Percentiles rank a stretch among this genome's conserved stretches.
phyloP scores from a whole-genome alignment of 2,113 vertebrate genomes.

The Mystacornis crossleyi region DNA sequence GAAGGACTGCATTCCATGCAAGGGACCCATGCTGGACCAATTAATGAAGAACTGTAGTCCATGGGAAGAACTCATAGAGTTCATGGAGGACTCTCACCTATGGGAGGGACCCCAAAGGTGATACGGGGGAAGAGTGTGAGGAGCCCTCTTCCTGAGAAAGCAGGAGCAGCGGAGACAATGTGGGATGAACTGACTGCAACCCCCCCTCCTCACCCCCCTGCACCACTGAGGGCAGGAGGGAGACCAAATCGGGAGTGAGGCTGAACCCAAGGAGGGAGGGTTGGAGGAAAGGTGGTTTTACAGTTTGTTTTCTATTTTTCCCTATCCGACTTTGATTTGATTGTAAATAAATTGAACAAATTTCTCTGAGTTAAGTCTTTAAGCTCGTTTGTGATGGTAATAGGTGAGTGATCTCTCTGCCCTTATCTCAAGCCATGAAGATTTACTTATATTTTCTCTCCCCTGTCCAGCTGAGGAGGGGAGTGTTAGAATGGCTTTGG shows the following conservation, averaged over 20 bases:
- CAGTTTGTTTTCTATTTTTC: background rate
- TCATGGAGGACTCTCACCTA: background rate
- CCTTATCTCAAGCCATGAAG: background rate
- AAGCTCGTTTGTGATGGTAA: background rate
- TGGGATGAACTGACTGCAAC: background rate
- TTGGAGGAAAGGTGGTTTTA: background rate
- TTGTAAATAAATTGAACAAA: background rate
- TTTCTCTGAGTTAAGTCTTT: background rate
- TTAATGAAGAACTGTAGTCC: background rate
- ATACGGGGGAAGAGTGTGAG: background rate
- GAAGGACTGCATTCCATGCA: background rate
- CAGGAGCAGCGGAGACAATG: background rate
- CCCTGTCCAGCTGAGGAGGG: background rate
- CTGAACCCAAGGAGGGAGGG: background rate
- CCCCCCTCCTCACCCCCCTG: rapidly evolving
- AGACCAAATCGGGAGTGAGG: background rate
- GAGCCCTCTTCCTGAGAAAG: background rate
- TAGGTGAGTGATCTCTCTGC: background rate
- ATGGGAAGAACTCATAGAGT: background rate
- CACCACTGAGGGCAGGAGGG: rapidly evolving
- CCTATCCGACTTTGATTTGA: background rate
- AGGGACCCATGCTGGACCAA: background rate
- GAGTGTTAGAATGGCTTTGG: background rate
- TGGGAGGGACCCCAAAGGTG: background rate
- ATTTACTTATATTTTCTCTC: background rate